Percentiles rank a stretch among this genome's conserved stretches.
These are phyloP conservation scores for Brachionus angularis DNA, from an alignment of 1,140 invertebrate genomes.

Conservation along the genomic window DNA sequence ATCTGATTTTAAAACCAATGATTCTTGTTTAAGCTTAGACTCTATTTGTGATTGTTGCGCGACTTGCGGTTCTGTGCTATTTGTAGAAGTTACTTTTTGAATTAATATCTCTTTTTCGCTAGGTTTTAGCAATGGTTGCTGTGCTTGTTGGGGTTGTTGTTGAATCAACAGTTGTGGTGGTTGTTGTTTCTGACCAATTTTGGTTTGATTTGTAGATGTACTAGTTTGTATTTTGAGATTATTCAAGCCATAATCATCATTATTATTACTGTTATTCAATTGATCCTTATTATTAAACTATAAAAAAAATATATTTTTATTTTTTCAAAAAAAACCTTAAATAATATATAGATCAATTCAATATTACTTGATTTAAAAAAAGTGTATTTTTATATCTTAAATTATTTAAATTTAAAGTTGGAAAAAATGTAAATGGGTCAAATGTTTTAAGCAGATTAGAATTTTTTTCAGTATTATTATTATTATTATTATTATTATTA, in stretches of 20 bases:
- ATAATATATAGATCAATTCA: not conserved
- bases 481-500: no score
- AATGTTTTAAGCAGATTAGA: not conserved
- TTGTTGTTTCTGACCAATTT: constrained; percentile 17
- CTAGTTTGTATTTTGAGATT: constrained; percentile 1
- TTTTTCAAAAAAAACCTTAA: not conserved
- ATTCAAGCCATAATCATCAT: not conserved
- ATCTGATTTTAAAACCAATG: not conserved
- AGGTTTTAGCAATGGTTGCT: not conserved
- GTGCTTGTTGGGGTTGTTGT: constrained; percentile 14
- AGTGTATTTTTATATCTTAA: constrained; percentile 20
- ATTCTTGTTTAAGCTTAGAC: not conserved
- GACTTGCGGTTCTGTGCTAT: no score
- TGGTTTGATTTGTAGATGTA: not conserved
- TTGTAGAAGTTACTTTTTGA: no score
- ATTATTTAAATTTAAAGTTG: constrained; percentile 23
- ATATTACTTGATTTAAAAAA: constrained; percentile 21
- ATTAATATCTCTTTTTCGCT: not conserved
- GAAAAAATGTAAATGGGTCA: constrained; percentile 22
- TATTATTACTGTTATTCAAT: not conserved
- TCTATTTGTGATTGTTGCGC: no score
- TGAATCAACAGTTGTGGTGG: constrained; percentile 27
- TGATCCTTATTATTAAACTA: not conserved
- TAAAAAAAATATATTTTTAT: not conserved
- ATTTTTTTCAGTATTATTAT: not conserved